Conservation (phyloP, 2,797 vertebrate species). For the Clarias pachynema region DNA sequence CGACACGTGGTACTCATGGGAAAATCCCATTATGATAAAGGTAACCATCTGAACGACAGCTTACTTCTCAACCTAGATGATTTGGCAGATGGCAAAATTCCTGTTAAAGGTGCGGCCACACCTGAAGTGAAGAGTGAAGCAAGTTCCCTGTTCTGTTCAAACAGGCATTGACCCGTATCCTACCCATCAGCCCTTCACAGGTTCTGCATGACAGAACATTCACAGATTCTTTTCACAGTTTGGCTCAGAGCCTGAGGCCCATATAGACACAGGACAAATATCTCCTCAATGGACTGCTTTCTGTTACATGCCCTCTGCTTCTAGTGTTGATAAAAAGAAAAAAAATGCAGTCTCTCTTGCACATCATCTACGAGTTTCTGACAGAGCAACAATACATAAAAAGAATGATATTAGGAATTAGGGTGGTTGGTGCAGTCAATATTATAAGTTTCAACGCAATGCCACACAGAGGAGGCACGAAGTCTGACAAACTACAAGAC, state of each 20-base stretch:
- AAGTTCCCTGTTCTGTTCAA: conserved; percentile 41
- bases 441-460: not conserved
- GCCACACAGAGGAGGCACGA: not conserved
- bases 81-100: conserved; percentile 56
- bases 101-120: conserved; percentile 51
- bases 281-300: not conserved
- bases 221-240: conserved; percentile 25
- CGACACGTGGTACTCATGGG: conserved; percentile 31
- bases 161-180: conserved; percentile 55
- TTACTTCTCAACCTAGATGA: conserved; percentile 42
- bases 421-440: not conserved
- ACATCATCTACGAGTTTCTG: not conserved
- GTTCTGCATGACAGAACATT: conserved; percentile 56
- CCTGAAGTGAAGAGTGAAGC: conserved; percentile 52
- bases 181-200: conserved; percentile 55
- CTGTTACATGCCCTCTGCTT: not conserved
- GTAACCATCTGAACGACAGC: conserved; percentile 30
- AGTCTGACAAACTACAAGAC: not conserved
- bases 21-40: conserved; percentile 44
- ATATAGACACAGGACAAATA: conserved; percentile 3
- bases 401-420: not conserved
- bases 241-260: conserved; percentile 9
- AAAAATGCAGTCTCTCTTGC: not conserved
- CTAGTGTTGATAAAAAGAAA: not conserved
- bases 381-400: not conserved